Evolutionary conservation across 1,140 invertebrate species (phyloP).

Genomic region (Zaprionus gabonicus): DNA sequence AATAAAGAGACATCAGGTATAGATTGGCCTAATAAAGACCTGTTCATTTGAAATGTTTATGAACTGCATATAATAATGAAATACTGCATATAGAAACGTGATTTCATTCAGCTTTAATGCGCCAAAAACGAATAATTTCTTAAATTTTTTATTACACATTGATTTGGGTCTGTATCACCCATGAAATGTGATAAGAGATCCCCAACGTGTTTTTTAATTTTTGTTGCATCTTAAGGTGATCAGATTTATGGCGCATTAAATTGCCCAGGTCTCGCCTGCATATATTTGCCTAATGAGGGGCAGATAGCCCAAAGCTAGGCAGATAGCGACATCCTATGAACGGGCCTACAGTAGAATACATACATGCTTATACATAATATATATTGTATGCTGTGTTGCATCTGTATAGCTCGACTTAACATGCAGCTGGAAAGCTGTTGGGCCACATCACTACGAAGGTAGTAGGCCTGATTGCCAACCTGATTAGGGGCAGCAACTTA

Average conservation of each 20-base stretch:
- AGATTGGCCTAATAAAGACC: not conserved
- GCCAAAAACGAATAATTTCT: not conserved
- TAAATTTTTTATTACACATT: constrained; percentile 14
- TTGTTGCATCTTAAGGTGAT: constrained; percentile 10
- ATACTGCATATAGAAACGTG: constrained; percentile 10
- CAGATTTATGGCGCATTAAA: constrained; percentile 36
- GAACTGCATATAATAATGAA: not conserved
- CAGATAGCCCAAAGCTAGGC: constrained; percentile 34
- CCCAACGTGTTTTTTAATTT: constrained; percentile 1
- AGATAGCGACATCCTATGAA: constrained; percentile 9
- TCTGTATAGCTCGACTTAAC: not conserved
- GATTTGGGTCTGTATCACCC: not conserved
- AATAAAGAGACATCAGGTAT: not conserved
- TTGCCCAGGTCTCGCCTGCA: constrained; percentile 26
- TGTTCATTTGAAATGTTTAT: not conserved
- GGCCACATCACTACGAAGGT: constrained; percentile 9
- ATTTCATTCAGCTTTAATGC: not conserved
- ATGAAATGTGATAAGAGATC: constrained; percentile 30
- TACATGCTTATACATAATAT: no score
- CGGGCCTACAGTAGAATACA: not conserved
- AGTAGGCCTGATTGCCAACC: constrained; percentile 8
- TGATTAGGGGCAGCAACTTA: constrained; percentile 27
- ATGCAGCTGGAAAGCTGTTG: constrained; percentile 12
- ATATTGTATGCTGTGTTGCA: not conserved
- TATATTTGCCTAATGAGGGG: constrained; percentile 39